A percentile compares a stretch with the other conserved stretches of the same genome.
phyloP scores from a whole-genome alignment of 2,888 invertebrate genomes.

The Chaitophorus viminalis region DNA sequence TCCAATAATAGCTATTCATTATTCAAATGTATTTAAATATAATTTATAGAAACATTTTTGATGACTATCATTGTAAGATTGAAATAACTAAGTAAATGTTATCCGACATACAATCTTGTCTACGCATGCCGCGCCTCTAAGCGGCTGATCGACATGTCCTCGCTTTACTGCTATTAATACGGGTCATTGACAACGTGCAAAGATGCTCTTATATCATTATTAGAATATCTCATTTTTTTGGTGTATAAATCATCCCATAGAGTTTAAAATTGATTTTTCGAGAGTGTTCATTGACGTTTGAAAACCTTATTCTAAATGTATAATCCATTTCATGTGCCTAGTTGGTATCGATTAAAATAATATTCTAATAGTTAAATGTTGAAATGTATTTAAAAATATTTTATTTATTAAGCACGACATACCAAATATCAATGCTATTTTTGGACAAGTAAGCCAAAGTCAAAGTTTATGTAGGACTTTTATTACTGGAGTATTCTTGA shows the following conservation, averaged over 20 bases:
- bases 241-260: neutral
- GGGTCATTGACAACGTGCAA: neutral
- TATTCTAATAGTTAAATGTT: no score
- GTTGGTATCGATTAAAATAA: no score
- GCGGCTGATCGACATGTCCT: neutral
- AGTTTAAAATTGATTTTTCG: neutral
- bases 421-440: neutral
- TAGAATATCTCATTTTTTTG: neutral
- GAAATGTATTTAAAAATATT: neutral
- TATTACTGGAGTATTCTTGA: no score
- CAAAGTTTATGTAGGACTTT: no score
- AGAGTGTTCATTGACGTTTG: no score
- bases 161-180: neutral
- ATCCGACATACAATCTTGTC: neutral
- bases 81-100: neutral
- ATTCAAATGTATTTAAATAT: neutral
- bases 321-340: no score
- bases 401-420: neutral
- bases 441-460: no score
- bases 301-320: no score
- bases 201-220: neutral
- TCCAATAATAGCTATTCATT: neutral
- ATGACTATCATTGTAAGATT: neutral
- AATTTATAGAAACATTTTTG: neutral
- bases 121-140: neutral